A percentile compares a stretch with the other conserved stretches of the same genome.
Evolutionary conservation across 2,888 invertebrate genomes (phyloP).

Genomic region (Hydraecia micacea): DNA sequence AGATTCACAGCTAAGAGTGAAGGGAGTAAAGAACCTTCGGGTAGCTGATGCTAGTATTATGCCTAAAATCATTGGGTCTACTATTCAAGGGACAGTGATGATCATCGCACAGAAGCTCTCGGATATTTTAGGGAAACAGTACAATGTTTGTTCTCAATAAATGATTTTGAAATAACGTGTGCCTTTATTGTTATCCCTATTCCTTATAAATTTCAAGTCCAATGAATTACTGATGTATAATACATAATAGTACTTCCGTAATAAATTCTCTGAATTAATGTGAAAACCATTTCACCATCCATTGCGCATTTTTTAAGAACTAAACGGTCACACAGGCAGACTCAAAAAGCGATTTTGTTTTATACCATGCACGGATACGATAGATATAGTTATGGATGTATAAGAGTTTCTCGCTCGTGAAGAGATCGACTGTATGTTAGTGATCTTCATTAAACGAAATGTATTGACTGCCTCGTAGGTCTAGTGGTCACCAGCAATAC

Average conservation of each 20-base stretch:
- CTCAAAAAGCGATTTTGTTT: neutral
- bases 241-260: neutral
- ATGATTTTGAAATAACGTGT: neutral
- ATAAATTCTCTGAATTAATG: neutral
- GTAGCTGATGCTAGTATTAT: constrained; percentile 94
- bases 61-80: constrained; percentile 92
- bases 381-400: neutral
- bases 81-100: constrained; percentile 91
- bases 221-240: neutral
- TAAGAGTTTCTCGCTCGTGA: neutral
- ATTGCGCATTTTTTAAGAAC: neutral
- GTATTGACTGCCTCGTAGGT: neutral
- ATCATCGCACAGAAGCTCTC: constrained; percentile 93
- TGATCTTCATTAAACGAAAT: neutral
- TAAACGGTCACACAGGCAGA: neutral
- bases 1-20: constrained; percentile 90
- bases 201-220: neutral
- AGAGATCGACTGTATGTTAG: neutral
- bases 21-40: constrained; percentile 91
- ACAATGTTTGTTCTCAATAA: constrained; percentile 30
- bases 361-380: neutral
- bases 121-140: constrained; percentile 53
- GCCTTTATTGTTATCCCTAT: neutral
- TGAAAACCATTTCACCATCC: neutral
- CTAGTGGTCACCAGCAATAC: neutral